Evolutionary conservation across 2,797 vertebrate genomes (phyloP), one percentile per base, ranked within the genome.

Genomic region (Ptychobarbus kaznakovi): DNA sequence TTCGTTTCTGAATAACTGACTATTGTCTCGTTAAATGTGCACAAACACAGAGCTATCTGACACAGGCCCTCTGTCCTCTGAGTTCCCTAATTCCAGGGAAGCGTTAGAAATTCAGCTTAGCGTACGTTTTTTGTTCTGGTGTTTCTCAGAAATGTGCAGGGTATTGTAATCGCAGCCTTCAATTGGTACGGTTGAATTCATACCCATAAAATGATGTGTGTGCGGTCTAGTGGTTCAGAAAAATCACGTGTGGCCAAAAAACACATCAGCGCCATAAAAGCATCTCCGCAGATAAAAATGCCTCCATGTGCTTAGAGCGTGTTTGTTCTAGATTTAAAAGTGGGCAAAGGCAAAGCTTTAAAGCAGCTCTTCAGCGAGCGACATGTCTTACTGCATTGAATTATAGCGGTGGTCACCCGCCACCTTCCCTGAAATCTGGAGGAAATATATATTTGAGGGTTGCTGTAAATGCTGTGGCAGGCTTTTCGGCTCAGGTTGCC

Each of bases 131-230:
- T 22, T 28, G 56, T 82, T 32, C 65, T 38, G 12, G 73, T n/a
- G 63, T 79, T 86, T 86, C 84, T 88, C 20, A 46, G 87, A 88
- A 85, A 85, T 72, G n/a, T 16, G 56, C 65, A 68, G 76, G 69
- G 25, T 77, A 85, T 84, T 61, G 72, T 70, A 87, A 84, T 53
- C 6, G 46, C 72, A 40, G 46, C 20, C 46, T 83, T 83, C 66
- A 83, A 68, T 46, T 85, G 42, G 63, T 63, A 87, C 56, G 58
- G 78, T 70, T 72, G 51, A n/a, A 61, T 72, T 81, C 66, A 72
- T 53, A 63, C 51, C 25, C 42, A 49, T 61, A 72, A 87, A 84
- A 51, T 70, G 78, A 87, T 81, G 70, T 76, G 78, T 65, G 58
- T 20, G 70, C 77, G 72, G 61, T 53, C 68, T 79, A 85, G 42